Evolutionary conservation across 1,140 invertebrate species (phyloP), one percentile per base, ranked within the genome.

Genomic region (Conus ventricosus): DNA sequence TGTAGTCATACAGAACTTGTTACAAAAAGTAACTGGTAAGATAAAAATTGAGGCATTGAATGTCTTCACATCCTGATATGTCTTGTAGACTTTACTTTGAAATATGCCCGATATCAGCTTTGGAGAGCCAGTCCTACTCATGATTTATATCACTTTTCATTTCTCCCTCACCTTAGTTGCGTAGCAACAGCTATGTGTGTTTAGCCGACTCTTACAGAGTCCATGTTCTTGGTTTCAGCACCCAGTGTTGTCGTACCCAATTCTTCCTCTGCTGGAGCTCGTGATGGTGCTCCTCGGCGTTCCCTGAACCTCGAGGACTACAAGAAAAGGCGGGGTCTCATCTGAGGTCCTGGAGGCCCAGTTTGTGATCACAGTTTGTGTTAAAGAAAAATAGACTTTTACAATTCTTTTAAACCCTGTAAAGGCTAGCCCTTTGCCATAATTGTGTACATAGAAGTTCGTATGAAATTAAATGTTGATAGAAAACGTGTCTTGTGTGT

Each of bases 231-330:
- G 83, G 91, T 96, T 96, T 27, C 92, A 97, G 97, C 96, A 90
- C 96, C 97, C 92, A 96, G 97, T 60, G 96, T 97, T 15, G 97
- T 96, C 91, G 96, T 97, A 17, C 96, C 97, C 88, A 97, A 97
- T 55, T 97, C 98, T 94, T 96, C 97, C 85, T 95, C 96, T 8
- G 96, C 96, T 15, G 96, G 96, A 92, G 96, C 97, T 75, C 97
- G 97, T 94, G 97, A 98, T 91, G 96, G 97, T 1, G 97, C 97
- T 5, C 98, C 98, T 7, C 97, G 97, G 90, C 95, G 98, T 89
- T 98, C 98, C 0, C 95, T 99, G n/a, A 99, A 99, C 94, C 95
- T 99, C 84, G 98, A 99, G 95, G 98, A 99, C 94, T 99, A 99
- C 95, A 99, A 99, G 96, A 99, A 99, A 95, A 97, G 98, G 94